A percentile compares a stretch with the other conserved stretches of the same genome.
phyloP scores from a whole-genome alignment of 2,113 vertebrate species.

The Prietella phreatophila region DNA sequence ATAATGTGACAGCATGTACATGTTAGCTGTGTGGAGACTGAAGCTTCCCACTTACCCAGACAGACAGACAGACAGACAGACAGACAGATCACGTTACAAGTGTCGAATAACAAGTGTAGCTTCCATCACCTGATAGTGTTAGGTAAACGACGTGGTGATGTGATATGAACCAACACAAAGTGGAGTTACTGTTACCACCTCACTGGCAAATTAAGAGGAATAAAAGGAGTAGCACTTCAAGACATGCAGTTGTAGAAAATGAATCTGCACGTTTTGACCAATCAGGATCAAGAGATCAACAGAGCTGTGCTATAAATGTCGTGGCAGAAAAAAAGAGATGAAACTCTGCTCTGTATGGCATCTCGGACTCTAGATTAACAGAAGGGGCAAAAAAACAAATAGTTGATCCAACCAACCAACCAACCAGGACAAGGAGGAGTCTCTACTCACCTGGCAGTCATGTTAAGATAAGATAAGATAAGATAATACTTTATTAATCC shows the following conservation, averaged over 20 bases:
- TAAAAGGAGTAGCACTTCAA: not conserved
- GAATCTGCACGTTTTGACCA: not conserved
- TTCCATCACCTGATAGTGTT: not conserved
- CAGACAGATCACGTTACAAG: not conserved
- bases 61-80: not conserved
- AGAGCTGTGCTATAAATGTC: not conserved
- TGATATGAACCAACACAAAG: not conserved
- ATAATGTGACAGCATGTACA: not conserved
- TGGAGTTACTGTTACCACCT: not conserved
- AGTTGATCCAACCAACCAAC: not conserved
- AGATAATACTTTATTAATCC: too few species aligned
- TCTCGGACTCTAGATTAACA: not conserved
- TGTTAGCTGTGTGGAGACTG: not conserved
- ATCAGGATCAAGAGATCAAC: not conserved
- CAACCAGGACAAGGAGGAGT: not conserved
- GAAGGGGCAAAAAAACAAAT: not conserved
- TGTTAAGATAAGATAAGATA: not conserved
- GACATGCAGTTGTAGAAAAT: not conserved
- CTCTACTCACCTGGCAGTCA: not conserved
- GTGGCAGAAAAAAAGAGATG: not conserved
- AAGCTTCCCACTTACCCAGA: not conserved
- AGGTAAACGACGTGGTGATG: not conserved
- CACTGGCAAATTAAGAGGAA: not conserved
- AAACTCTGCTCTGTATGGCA: not conserved
- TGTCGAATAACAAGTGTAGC: not conserved